Base-by-base conservation (phyloP, 2,888 invertebrate species). In the Eupithecia exiguata region DNA sequence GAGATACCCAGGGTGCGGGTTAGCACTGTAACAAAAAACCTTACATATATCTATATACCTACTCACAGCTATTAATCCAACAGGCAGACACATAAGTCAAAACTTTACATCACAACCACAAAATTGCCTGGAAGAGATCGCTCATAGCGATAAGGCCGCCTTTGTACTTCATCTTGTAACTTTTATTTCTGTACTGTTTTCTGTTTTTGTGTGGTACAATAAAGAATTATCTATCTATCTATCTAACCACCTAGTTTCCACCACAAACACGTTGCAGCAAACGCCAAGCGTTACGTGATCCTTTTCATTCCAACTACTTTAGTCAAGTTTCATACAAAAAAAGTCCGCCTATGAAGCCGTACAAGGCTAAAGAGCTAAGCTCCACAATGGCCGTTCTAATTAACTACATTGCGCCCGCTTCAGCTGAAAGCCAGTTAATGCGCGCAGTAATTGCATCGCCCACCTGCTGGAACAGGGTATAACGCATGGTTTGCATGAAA, bases 351-450 rank as follows among this genome's bases (percentile, higher is more conserved):
- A 18, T 35, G 62, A 62, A 62, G 62, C 38, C n/a, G 18, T 36
- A 65, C 38, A 63, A 38, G 12, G n/a, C 63, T 65, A n/a, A 65
- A 36, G 63, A 65, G 63, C 63, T 38, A 36, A 65, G 63, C 63
- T 65, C n/a, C n/a, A 53, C 53, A 58, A 53, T 58, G 68, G 68
- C 16, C 53, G 68, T n/a, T 58, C 38, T 68, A 68, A 68, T 68
- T 68, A 53, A 68, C 53, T 68, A 21, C 68, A 53, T 38, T 38
- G 43, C 67, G 30, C 67, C 9, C 68, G 53, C 68, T 68, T 58
- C 38, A 58, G 53, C 63, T 58, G 53, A 68, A 68, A 68, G 68
- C 68, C 68, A 53, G 68, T 36, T 21, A 68, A 58, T 68, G 53
- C 53, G 38, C 18, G 5, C 68, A 21, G 58, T 68, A 68, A 68